Conservation (phyloP, 1,140 invertebrate genomes). For the Drosophila sproati region DNA sequence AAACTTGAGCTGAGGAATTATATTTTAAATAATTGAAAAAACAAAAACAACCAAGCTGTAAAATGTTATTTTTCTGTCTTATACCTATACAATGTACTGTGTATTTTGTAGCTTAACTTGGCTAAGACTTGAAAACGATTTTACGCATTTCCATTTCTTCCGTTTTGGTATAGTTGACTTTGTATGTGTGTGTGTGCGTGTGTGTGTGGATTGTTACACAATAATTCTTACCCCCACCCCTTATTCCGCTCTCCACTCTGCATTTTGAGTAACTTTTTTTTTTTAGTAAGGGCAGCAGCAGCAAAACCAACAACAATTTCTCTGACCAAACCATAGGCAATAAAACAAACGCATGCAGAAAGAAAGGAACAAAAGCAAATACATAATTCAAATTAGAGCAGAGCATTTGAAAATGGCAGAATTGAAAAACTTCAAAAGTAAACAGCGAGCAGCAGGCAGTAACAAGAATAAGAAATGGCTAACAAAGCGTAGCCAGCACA, state of each 20-base stretch:
- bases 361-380: conserved; percentile 2
- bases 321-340: conserved; percentile 27
- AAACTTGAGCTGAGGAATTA: conserved; percentile 2
- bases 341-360: conserved; percentile 10
- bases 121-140: background rate
- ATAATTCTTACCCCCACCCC: background rate
- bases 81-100: conserved; percentile 2
- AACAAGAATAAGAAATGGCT: conserved; percentile 28
- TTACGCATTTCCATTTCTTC: conserved; percentile 2
- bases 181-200: background rate
- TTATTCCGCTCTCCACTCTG: background rate
- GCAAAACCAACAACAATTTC: background rate
- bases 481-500: conserved; percentile 19
- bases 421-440: conserved; percentile 16
- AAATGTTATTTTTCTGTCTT: conserved; percentile 3
- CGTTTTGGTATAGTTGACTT: background rate
- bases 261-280: background rate
- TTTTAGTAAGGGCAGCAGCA: conserved; percentile 8
- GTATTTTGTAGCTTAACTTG: conserved; percentile 3
- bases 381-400: conserved; percentile 31
- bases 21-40: conserved; percentile 16
- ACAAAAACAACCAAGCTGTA: conserved; percentile 15
- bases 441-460: conserved; percentile 7
- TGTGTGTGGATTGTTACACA: conserved; percentile 10
- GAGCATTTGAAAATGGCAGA: conserved; percentile 17